phyloP scores from a whole-genome alignment of 53 echinoderm and acorn worm species.

The Astropecten irregularis region DNA sequence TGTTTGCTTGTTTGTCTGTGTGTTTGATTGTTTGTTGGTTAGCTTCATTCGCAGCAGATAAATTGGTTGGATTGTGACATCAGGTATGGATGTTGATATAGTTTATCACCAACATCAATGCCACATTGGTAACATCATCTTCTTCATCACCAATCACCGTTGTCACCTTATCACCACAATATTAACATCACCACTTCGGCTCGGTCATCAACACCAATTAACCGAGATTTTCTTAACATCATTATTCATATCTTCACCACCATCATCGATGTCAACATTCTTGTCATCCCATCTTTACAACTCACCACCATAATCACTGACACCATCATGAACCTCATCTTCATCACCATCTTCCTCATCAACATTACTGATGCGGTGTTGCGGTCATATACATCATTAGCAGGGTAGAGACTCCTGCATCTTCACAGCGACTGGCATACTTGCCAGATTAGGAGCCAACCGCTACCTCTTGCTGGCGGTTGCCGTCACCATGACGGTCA shows the following conservation, averaged over 20 bases:
- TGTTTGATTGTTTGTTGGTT: background rate
- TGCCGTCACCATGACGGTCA: no score
- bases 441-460: no score
- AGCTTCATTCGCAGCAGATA: no score
- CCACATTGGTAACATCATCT: background rate
- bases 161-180: background rate
- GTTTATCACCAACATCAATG: constrained; percentile 10
- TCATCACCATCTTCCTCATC: no score
- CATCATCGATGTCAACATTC: background rate
- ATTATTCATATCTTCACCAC: background rate
- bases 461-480: no score
- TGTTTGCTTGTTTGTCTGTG: background rate
- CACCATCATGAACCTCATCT: no score
- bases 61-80: background rate
- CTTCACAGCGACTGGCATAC: no score
- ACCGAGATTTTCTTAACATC: background rate
- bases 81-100: background rate
- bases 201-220: background rate
- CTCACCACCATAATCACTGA: background rate
- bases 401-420: no score
- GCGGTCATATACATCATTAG: no score
- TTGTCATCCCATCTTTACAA: background rate
- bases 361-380: no score
- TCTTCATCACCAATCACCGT: constrained; percentile 7
- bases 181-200: background rate